Base-by-base conservation (phyloP, 1,140 invertebrate genomes). In the Nephotettix cincticeps region DNA sequence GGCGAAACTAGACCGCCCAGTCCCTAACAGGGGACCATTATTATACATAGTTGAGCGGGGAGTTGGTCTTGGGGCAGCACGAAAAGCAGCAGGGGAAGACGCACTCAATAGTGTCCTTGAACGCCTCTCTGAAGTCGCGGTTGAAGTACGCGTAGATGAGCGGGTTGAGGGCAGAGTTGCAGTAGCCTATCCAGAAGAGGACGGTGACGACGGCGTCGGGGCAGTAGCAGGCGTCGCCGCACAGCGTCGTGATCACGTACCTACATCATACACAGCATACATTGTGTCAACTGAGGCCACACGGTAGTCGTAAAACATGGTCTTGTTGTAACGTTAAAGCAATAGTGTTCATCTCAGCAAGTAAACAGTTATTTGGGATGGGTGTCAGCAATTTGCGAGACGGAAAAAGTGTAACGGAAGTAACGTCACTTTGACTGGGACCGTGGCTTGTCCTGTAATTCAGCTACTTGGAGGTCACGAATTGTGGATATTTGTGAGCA, bases 131-230 rank as follows among this genome's bases (percentile, higher is more conserved):
- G 83, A 99, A 99, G 81, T 99, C 97, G 27, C 95, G 87, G 83
- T 99, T 99, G 85, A 98, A 99, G 82, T 98, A 99, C 72, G 96
- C 96, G 84, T 99, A 99, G 77, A 98, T 98, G 69, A 98, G 85
- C 0, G 96, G 96, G 82, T 99, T 99, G 27, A 98, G 86, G 28
- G 94, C 95, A n/a, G 95, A 98, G 83, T 99, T 99, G 84, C 97
- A 95, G 83, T 93, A 93, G 40, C 91, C 91, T 75, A 93, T 91
- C 91, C 91, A 93, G 81, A 93, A 93, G 0, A 93, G 82, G 28
- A 92, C 86, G n/a, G 88, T 86, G 0, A 93, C 90, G 0, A 97
- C 87, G n/a, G 91, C 85, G 51, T 90, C 88, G 0, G 95, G 94
- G 69, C 90, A 93, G 30, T 90, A 86, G 77, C 94, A 97, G 0